Base-by-base conservation (phyloP, 2,888 invertebrate species). In the Argynnis bischoffii region DNA sequence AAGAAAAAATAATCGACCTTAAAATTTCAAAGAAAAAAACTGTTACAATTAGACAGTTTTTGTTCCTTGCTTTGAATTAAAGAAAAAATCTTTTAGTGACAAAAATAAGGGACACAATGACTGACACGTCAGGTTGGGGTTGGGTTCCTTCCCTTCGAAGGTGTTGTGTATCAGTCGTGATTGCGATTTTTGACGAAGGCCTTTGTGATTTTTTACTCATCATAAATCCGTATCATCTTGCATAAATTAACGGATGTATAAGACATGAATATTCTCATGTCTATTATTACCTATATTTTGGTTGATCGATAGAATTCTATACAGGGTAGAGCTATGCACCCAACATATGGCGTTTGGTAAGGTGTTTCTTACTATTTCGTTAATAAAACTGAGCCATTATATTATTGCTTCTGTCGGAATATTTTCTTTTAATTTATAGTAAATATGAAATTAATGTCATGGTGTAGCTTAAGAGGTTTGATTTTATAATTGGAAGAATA, bases 21-120 rank as follows among this genome's bases (percentile, higher is more conserved):
- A 86, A 89, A 92, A 91, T 90, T 88, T 82, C 76, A 71, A 71
- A 74, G 79, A 80, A 90, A 92, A 89, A 89, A 91, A 90, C 89
- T 90, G 90, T 89, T 86, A 92, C 92, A 92, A 92, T 92, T 92
- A 92, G 85, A 90, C 77, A 80, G 81, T 89, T 90, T 90, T 91
- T 92, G 90, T 92, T 89, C 88, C 82, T 83, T 81, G 74, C 79
- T 79, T 81, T 81, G 78, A 80, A 82, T 83, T 78, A 74, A 81
- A 84, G 81, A 88, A 88, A 88, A 88, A 84, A 79, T 79, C 77
- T 85, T 84, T 84, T 87, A 88, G 88, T 89, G 90, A 89, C 90
- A 92, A 87, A 89, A 88, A 87, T 88, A 85, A 83, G 83, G 81
- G 83, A 77, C 78, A 91, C 92, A 92, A 91, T 88, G 74, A 74